Evolutionary conservation across 2,113 vertebrate species (phyloP).

Genomic region (Electrona antarctica): DNA sequence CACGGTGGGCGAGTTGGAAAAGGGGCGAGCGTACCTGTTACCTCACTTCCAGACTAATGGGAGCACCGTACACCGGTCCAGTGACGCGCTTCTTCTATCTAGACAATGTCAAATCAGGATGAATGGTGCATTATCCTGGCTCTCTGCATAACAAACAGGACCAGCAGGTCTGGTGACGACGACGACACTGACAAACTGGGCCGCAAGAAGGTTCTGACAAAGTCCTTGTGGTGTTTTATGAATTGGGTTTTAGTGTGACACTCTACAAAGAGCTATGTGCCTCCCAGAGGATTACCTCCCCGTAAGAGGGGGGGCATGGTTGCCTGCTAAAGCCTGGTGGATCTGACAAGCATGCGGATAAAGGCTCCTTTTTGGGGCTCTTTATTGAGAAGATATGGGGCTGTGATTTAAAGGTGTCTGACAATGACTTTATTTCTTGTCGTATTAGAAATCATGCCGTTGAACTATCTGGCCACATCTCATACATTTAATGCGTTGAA

Average conservation of each 20-base stretch:
- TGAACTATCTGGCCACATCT: too few species aligned
- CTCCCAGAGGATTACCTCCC: conserved; percentile 29
- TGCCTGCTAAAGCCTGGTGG: conserved; percentile 25
- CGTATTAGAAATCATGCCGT: background rate
- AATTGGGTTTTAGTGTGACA: conserved; percentile 39
- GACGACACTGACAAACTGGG: conserved; percentile 46
- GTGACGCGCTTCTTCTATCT: conserved; percentile 26
- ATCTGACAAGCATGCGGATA: background rate
- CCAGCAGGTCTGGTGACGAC: conserved; percentile 55
- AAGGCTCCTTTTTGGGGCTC: background rate
- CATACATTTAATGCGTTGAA: too few species aligned
- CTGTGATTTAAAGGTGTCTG: conserved; percentile 3
- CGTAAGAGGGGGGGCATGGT: conserved; percentile 27
- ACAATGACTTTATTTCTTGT: background rate
- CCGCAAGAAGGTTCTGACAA: conserved; percentile 57
- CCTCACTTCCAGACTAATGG: conserved; percentile 14
- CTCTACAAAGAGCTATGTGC: conserved; percentile 18
- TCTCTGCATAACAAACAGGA: conserved; percentile 45
- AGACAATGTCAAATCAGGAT: conserved; percentile 58
- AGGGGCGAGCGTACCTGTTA: too few species aligned
- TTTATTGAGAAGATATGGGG: background rate
- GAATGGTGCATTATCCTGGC: conserved; percentile 42
- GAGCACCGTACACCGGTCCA: conserved; percentile 50
- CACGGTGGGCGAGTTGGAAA: too few species aligned
- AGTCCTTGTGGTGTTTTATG: conserved; percentile 51